Evolutionary conservation across 2,113 vertebrate genomes (phyloP).

Genomic region (Myotis davidii): DNA sequence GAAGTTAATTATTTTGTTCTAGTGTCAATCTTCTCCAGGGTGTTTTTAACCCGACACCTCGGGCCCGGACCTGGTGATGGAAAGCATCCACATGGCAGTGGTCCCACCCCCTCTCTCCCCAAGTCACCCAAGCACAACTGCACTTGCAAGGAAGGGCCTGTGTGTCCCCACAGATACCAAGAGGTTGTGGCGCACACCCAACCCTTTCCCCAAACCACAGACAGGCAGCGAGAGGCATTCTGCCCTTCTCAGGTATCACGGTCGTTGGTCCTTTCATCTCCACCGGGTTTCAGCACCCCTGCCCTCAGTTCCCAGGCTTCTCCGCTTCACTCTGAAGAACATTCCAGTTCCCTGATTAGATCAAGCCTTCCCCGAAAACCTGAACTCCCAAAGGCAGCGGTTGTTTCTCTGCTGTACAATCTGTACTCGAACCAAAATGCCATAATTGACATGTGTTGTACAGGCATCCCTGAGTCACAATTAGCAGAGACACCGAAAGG

Average conservation of each 20-base stretch:
- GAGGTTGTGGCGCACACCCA: neutral
- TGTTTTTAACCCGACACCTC: neutral
- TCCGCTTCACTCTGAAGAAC: conserved; percentile 16
- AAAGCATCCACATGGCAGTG: neutral
- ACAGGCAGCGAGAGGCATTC: neutral
- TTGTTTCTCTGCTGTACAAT: neutral
- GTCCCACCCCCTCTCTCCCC: neutral
- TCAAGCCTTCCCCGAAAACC: conserved; percentile 35
- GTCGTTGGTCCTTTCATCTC: neutral
- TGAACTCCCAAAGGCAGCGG: neutral
- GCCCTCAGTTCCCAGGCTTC: conserved; percentile 43
- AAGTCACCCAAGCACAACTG: neutral
- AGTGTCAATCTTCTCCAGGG: neutral
- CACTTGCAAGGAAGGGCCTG: neutral
- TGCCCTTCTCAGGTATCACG: neutral
- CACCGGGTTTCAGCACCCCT: neutral
- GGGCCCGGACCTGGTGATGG: neutral
- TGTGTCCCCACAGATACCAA: neutral
- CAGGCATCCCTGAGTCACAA: conserved; percentile 16
- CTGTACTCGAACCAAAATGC: neutral
- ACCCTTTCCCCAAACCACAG: neutral
- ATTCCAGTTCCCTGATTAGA: neutral
- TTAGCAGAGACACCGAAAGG: conserved; percentile 27
- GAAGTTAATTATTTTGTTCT: neutral
- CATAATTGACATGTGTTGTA: neutral